Evolutionary conservation across 2,888 invertebrate genomes (phyloP).

Genomic region (Opisthograptis luteolata): DNA sequence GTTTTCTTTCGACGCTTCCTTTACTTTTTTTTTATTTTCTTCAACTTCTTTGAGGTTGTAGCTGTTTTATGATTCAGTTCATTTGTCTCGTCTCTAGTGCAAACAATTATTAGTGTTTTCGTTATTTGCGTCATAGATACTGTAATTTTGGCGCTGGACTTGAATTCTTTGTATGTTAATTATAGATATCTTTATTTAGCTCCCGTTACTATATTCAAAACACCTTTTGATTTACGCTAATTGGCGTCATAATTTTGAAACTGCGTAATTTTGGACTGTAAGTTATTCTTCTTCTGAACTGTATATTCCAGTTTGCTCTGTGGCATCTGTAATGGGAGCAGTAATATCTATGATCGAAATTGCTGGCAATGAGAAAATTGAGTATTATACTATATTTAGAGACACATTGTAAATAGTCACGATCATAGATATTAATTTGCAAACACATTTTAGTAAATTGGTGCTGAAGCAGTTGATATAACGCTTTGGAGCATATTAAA

Average conservation of each 20-base stretch:
- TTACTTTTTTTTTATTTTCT: constrained; percentile 8
- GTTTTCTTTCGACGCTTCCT: constrained; percentile 22
- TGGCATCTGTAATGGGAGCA: constrained; percentile 55
- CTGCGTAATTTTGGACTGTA: constrained; percentile 38
- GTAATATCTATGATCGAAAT: constrained; percentile 23
- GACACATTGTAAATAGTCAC: background rate
- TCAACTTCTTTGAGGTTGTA: background rate
- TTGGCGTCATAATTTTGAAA: constrained; percentile 48
- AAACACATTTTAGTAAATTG: constrained; percentile 11
- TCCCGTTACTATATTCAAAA: constrained; percentile 56
- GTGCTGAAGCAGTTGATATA: constrained; percentile 27
- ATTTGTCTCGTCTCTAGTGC: constrained; percentile 16
- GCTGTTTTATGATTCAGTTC: constrained; percentile 6
- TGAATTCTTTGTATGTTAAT: constrained; percentile 54
- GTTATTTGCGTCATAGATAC: constrained; percentile 57
- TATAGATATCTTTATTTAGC: constrained; percentile 64
- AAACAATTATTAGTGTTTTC: constrained; percentile 29
- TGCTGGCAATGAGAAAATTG: background rate
- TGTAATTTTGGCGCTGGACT: constrained; percentile 54
- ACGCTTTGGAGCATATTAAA: constrained; percentile 19
- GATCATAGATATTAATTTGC: constrained; percentile 1
- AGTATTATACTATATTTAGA: background rate
- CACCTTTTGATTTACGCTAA: constrained; percentile 51
- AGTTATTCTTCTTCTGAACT: constrained; percentile 24
- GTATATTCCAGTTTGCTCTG: constrained; percentile 49